Percentiles rank a stretch among this genome's conserved stretches.
phyloP scores from a whole-genome alignment of 2,797 vertebrate species.

The Cheirogaleus major region DNA sequence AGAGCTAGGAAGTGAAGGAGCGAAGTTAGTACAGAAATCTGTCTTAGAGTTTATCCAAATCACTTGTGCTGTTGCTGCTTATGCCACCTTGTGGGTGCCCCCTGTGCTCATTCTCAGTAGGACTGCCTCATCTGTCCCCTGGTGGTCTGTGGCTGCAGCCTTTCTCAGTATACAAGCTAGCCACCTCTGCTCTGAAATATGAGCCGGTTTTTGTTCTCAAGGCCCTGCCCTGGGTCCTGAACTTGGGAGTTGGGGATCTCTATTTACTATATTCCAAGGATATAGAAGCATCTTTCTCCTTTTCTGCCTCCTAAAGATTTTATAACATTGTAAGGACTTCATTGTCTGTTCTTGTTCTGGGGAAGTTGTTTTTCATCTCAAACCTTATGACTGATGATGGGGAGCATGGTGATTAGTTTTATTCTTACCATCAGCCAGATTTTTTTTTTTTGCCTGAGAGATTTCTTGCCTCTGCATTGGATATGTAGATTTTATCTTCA shows the following conservation, averaged over 20 bases:
- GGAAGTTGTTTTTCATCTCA: background rate
- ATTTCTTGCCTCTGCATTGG: background rate
- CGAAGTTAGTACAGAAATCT: background rate
- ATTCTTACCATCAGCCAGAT: background rate
- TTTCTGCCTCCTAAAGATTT: background rate
- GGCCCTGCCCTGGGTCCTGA: background rate
- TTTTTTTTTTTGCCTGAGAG: background rate
- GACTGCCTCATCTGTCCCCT: background rate
- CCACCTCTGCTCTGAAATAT: background rate
- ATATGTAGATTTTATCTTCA: background rate
- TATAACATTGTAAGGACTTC: background rate
- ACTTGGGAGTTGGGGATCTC: background rate
- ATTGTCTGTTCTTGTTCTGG: background rate
- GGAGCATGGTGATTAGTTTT: background rate
- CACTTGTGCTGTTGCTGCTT: background rate
- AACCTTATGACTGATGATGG: background rate
- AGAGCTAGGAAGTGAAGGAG: background rate
- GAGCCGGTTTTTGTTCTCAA: background rate
- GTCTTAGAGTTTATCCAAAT: background rate
- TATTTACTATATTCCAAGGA: background rate
- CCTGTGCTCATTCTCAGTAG: background rate
- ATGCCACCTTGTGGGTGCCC: rapidly evolving
- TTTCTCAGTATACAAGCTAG: background rate
- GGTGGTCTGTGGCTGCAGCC: background rate
- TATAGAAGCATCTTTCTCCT: background rate